These are phyloP conservation scores for Xyrauchen texanus DNA, from an alignment of 2,113 vertebrate genomes.

Conservation along the genomic window DNA sequence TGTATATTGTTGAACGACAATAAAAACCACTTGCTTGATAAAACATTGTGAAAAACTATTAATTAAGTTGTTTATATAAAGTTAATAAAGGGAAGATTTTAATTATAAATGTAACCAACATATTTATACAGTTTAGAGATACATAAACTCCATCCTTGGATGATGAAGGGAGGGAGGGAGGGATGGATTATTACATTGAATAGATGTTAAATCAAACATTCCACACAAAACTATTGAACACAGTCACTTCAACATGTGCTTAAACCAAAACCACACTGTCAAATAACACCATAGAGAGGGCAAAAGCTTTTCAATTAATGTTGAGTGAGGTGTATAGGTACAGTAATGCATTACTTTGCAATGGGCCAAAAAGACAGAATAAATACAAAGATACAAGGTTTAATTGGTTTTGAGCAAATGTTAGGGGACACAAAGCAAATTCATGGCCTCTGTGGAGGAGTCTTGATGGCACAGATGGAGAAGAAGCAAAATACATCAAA, in stretches of 20 bases:
- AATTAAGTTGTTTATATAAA: no score
- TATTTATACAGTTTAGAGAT: no score
- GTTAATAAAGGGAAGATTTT: no score
- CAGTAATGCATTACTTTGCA: slow-evolving; percentile 17
- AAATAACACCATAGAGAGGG: neutral
- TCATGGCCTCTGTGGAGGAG: slow-evolving; percentile 40
- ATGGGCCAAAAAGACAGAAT: slow-evolving; percentile 44
- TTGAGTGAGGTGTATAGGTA: slow-evolving; percentile 33
- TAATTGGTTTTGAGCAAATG: slow-evolving; percentile 57
- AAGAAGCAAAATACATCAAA: slow-evolving; percentile 43
- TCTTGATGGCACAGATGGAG: slow-evolving; percentile 9
- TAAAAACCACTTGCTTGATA: no score
- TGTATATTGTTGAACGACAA: no score
- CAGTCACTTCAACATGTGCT: neutral
- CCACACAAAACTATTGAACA: neutral
- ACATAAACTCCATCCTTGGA: no score
- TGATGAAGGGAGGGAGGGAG: no score
- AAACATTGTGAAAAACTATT: no score
- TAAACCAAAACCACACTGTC: slow-evolving; percentile 12
- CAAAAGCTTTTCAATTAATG: slow-evolving; percentile 14
- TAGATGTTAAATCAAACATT: neutral
- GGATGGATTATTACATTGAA: no score
- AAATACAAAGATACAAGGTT: slow-evolving; percentile 60
- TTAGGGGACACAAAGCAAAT: slow-evolving; percentile 49
- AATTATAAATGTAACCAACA: no score